Evolutionary conservation across 1,140 invertebrate species (phyloP), one percentile per base, ranked within the genome.

Genomic region (Eueides isabella): DNA sequence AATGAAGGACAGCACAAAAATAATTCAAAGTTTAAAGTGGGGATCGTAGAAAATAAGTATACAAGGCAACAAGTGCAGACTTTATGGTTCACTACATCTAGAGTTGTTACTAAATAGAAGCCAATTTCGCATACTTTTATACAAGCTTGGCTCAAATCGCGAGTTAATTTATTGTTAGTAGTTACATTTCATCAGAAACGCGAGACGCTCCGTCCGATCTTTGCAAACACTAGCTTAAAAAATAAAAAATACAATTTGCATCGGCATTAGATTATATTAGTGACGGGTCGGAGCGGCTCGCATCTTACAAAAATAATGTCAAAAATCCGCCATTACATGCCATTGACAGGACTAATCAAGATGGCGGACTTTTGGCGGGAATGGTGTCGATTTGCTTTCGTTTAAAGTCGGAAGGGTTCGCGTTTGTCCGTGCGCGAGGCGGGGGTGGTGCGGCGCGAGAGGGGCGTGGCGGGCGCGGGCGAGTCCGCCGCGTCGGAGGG

Each of bases 401-500:
- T 86, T 79, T 92, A 93, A 28, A 93, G 84, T 89, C 93, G 90
- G 85, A 94, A 94, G 66, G 92, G 93, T 85, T 93, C 93, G 78
- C 92, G 89, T 88, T 93, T 90, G 69, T 93, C 92, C 70, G 88
- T 90, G 16, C 41, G 89, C 91, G 89, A 84, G 26, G 86, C 83
- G 29, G 90, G 76, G 14, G 90, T 86, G 65, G 92, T 88, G 65
- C 92, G 91, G 74, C 92, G 83, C 5, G 92, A 85, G 68, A 84
- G 82, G 5, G 92, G 87, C 30, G 93, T 90, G 14, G 85, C 72
- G 16, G 91, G 88, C 11, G 92, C 83, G 67, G 38, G 38, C 87
- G 33, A 31, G 14, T 95, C 94, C 0, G 96, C 96, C 2, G 95
- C 95, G 76, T 95, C 95, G 2, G 96, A 96, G 41, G 95, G 92